These are phyloP conservation scores for Saturnia japonica DNA, from an alignment of 2,888 invertebrate species.

Conservation along the genomic window DNA sequence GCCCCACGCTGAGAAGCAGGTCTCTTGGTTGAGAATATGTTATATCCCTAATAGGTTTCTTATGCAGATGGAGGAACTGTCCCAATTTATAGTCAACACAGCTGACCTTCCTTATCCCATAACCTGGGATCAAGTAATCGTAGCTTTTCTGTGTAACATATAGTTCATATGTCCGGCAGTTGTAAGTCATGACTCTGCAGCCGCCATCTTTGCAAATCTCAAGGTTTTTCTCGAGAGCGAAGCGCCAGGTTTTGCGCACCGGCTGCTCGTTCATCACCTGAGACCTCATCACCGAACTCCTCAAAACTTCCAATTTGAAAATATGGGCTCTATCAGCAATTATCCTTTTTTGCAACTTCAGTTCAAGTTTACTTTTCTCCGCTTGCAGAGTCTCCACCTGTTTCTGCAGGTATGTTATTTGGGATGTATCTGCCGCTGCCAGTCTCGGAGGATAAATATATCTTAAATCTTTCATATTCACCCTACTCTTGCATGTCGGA, in stretches of 20 bases:
- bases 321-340: conserved; percentile 59
- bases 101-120: conserved; percentile 89
- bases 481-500: conserved; percentile 93
- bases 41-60: conserved; percentile 89
- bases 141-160: conserved; percentile 89
- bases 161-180: conserved; percentile 83
- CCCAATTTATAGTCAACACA: conserved; percentile 84
- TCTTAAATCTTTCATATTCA: conserved; percentile 86
- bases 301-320: conserved; percentile 55
- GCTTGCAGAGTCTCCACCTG: conserved; percentile 82
- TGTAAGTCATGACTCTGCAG: conserved; percentile 90
- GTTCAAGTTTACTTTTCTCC: conserved; percentile 81
- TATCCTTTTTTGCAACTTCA: conserved; percentile 81
- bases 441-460: conserved; percentile 90
- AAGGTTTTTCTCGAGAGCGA: conserved; percentile 84
- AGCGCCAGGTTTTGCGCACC: conserved; percentile 56
- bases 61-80: conserved; percentile 88
- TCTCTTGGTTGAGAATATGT: conserved; percentile 85
- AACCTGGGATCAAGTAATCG: conserved; percentile 88
- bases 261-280: conserved; percentile 55
- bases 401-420: conserved; percentile 85
- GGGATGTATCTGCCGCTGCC: conserved; percentile 89
- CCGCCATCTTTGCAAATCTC: conserved; percentile 86
- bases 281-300: conserved; percentile 56
- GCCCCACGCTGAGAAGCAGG: conserved; percentile 88